Evolutionary conservation across 2,888 invertebrate genomes (phyloP), one percentile per base, ranked within the genome.

Genomic region (Pecten maximus): DNA sequence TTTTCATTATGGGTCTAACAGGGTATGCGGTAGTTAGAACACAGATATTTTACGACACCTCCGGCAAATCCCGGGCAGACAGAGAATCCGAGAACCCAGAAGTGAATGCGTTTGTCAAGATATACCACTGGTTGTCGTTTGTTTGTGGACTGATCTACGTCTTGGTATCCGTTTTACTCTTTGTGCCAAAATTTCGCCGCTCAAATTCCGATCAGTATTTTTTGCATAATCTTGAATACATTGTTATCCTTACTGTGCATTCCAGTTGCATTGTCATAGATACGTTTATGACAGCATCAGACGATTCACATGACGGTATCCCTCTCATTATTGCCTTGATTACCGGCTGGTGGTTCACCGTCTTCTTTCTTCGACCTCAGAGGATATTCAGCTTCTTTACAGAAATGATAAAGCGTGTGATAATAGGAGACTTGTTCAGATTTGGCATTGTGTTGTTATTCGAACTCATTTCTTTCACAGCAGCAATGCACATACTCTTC

Each of bases 351-450:
- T 94, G 94, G 94, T 95, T 95, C 91, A 89, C 91, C 4, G 92
- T 94, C 12, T 95, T 95, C 90, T 95, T 95, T 91, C 91, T 95
- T 2, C 89, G 94, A 48, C 94, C 94, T 0, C 91, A 93, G 89
- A 92, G 93, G 88, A 94, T 93, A 87, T 95, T 95, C 91, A 94
- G 94, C 87, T 95, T 95, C 89, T 94, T 95, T 90, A 95, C 95
- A 0, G 95, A 95, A 87, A 94, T 95, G 94, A 92, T 95, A 16
- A 94, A 94, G 90, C 94, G 94, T 87, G 93, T 95, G 16, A 92
- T 95, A 4, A 92, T 94, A 60, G 94, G 94, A 23, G 94, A 94
- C 91, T 89, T 94, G 86, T 89, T 95, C 12, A 89, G 94, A 60
- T 95, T 95, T 92, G 92, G 93, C 0, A 88, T 94, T 12, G 93